Base-by-base conservation (phyloP, 2,113 vertebrate genomes). In the Poicephalus gulielmi region DNA sequence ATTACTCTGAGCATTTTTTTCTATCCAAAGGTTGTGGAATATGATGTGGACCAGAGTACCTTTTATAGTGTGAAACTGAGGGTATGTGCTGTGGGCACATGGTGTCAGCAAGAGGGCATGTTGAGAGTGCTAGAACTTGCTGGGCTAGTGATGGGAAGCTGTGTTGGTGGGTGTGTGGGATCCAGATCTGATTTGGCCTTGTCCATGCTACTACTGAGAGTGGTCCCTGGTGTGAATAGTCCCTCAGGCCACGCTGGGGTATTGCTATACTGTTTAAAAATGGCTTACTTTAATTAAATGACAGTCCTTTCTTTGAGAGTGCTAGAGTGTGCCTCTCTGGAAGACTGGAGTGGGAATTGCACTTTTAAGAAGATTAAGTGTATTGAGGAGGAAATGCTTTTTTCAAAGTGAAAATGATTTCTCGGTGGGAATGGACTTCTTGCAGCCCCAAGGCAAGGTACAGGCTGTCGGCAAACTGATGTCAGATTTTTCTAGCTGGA, bases 81-180 rank as follows among this genome's bases (percentile, higher is more conserved):
- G 9, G 7, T 35, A 3, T 31, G 20, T 60, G 27, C 8, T 39
- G 31, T 60, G 35, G 46, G 17, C 17, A 33, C 7, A 13, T 0
- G 1, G 24, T 17, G 10, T 93, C 59, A 88, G 13, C 0, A 1
- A 14, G 69, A 49, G 57, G 9, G 22, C 0, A 0, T 47, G 28
- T 37, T 79, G 39, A 25, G 31, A 86, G 33, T 49, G 70, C 20
- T 74, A 30, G 60, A 69, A 33, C 24, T 59, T 0, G 0, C 37
- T 71, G 25, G 46, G 14, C 6, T 85, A 10, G 43, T 53, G 66
- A 17, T 50, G 62, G 46, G 46, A 79, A 75, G 13, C 46, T 78
- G 13, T 23, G 7, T 4, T 73, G 74, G 50, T 64, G 33, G 8
- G 3, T 10, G 1, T 37, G 17, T 28, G 31, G 25, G 10, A 46